Conservation (phyloP, 2,797 vertebrate genomes). For the Eulemur albifrons region DNA sequence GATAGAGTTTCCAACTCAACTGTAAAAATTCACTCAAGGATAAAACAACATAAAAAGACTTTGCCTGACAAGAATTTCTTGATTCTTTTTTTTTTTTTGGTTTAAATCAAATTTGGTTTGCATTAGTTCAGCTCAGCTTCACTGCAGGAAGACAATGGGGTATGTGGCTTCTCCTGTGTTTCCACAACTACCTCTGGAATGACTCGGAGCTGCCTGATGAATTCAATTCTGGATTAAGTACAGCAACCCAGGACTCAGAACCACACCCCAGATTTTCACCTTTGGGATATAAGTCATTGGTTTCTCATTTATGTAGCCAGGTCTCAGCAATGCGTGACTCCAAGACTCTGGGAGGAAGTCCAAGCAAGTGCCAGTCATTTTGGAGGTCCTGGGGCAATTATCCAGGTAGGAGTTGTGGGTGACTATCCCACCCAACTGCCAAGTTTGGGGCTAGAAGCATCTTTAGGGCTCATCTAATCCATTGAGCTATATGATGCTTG, state of each 20-base stretch:
- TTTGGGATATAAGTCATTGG: neutral
- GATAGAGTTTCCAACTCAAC: slow-evolving; percentile 75
- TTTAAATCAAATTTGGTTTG: slow-evolving; percentile 78
- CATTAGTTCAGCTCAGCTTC: slow-evolving; percentile 71
- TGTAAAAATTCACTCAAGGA: slow-evolving; percentile 80
- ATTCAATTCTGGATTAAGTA: neutral
- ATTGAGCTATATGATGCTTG: neutral
- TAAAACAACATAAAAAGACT: slow-evolving; percentile 73
- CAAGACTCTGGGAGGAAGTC: neutral
- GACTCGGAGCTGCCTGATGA: neutral
- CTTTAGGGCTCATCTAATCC: neutral
- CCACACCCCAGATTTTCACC: neutral
- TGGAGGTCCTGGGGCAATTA: neutral
- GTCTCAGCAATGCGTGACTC: neutral
- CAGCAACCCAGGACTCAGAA: neutral
- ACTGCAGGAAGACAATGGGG: slow-evolving; percentile 69
- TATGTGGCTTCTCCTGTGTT: slow-evolving; percentile 49
- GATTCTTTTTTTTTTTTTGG: neutral
- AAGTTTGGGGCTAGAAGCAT: neutral
- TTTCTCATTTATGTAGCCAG: slow-evolving; percentile 1
- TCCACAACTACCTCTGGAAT: slow-evolving; percentile 34
- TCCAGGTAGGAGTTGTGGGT: neutral
- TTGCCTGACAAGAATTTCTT: slow-evolving; percentile 71
- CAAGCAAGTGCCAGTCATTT: neutral
- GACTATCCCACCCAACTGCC: neutral